Percentiles rank a stretch among this genome's conserved stretches.
Conservation (phyloP, 2,888 invertebrate species). For the Argyresthia goedartella region DNA sequence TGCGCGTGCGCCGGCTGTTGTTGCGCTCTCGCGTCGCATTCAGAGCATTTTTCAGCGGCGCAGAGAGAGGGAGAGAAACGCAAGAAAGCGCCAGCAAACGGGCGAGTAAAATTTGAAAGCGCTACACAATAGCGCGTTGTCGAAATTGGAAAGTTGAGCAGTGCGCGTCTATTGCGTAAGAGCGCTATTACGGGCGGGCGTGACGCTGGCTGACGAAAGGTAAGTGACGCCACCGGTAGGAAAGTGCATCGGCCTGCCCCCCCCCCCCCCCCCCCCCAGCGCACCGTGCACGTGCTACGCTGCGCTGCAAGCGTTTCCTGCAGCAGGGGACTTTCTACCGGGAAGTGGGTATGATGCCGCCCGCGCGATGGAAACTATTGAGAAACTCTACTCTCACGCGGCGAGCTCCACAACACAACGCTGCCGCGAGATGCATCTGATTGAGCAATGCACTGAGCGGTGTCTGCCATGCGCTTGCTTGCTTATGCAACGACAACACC, state of each 20-base stretch:
- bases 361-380: constrained; percentile 33
- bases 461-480: constrained; percentile 45
- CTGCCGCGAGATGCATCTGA: constrained; percentile 39
- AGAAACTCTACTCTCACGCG: constrained; percentile 58
- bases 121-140: constrained; percentile 69
- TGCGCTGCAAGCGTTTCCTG: constrained; percentile 47
- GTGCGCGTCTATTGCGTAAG: constrained; percentile 63
- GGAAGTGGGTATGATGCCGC: constrained; percentile 48
- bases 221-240: constrained; percentile 60
- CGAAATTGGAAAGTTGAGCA: constrained; percentile 70
- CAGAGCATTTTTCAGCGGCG: constrained; percentile 59
- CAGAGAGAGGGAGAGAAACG: constrained; percentile 55
- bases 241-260: constrained; percentile 67
- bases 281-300: constrained; percentile 32
- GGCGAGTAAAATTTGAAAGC: constrained; percentile 68
- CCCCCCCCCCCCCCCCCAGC: constrained; percentile 27
- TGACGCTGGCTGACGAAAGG: constrained; percentile 67
- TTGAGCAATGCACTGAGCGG: constrained; percentile 7
- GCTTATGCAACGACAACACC: constrained; percentile 29
- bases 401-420: constrained; percentile 17
- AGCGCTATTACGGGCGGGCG: constrained; percentile 53
- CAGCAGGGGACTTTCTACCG: constrained; percentile 65
- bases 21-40: constrained; percentile 47
- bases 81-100: constrained; percentile 58
- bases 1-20: constrained; percentile 15